Conservation (phyloP, 2,113 vertebrate species). For the Callionymus lyra region DNA sequence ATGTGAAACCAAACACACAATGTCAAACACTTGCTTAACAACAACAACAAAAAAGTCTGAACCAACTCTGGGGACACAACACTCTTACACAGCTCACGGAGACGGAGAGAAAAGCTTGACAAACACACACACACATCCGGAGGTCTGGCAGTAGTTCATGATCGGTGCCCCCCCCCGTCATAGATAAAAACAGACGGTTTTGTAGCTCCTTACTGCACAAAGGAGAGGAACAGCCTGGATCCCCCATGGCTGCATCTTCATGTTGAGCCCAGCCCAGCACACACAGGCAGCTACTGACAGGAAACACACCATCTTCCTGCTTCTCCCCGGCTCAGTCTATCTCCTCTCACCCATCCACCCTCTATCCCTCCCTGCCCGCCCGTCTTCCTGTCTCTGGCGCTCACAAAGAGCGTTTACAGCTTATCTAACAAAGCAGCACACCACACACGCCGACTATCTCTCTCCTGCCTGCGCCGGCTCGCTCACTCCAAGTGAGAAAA, state of each 20-base stretch:
- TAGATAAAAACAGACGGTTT: constrained; percentile 40
- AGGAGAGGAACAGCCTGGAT: constrained; percentile 55
- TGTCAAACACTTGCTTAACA: constrained; percentile 17
- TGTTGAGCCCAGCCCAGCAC: constrained; percentile 46
- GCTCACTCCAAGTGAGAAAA: constrained; percentile 57
- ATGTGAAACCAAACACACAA: constrained; percentile 8
- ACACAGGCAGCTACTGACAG: constrained; percentile 28
- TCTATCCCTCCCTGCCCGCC: constrained; percentile 29
- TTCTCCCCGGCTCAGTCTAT: constrained; percentile 32
- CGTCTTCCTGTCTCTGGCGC: constrained; percentile 24
- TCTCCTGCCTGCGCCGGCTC: constrained; percentile 41
- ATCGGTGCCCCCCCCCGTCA: constrained; percentile 13
- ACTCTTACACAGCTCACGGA: constrained; percentile 18
- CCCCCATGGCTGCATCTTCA: constrained; percentile 66
- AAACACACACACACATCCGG: constrained; percentile 35
- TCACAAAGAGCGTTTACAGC: constrained; percentile 61
- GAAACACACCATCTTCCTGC: constrained; percentile 60
- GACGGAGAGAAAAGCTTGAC: constrained; percentile 28
- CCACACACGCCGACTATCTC: constrained; percentile 58
- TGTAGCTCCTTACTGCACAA: constrained; percentile 67
- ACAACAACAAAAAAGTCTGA: constrained; percentile 3
- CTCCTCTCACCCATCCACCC: constrained; percentile 34
- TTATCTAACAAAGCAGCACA: constrained; percentile 73
- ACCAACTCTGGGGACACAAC: constrained; percentile 1
- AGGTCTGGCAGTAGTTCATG: constrained; percentile 37